Percentiles rank a stretch among this genome's conserved stretches.
Evolutionary conservation across 2,888 invertebrate species (phyloP).

Genomic region (Aphidius colemani): DNA sequence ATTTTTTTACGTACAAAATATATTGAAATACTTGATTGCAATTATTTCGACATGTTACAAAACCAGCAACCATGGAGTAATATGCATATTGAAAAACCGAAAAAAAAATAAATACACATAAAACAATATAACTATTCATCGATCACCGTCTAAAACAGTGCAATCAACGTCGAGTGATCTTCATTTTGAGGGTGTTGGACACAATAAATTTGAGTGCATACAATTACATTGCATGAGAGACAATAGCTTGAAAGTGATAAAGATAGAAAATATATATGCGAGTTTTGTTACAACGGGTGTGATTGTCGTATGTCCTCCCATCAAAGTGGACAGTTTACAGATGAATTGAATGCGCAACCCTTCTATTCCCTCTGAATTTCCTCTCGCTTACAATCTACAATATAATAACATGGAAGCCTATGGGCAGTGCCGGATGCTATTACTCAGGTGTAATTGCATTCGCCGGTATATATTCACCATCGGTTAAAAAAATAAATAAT

Average conservation of each 20-base stretch:
- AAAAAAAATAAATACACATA: background rate
- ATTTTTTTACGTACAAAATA: too few relatives aligned
- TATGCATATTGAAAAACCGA: background rate
- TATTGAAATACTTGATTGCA: background rate
- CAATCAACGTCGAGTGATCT: slow-evolving; percentile 54
- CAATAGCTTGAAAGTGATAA: slow-evolving; percentile 40
- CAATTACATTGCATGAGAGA: slow-evolving; percentile 50
- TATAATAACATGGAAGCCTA: slow-evolving; percentile 34
- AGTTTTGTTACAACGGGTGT: slow-evolving; percentile 54
- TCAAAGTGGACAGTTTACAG: slow-evolving; percentile 60
- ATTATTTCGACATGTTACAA: background rate
- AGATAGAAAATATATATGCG: slow-evolving; percentile 19
- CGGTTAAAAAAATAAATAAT: background rate
- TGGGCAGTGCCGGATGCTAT: slow-evolving; percentile 41
- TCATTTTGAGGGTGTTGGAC: slow-evolving; percentile 42
- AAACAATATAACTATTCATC: slow-evolving; percentile 1
- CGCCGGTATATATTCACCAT: slow-evolving; percentile 25
- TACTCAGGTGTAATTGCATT: slow-evolving; percentile 56
- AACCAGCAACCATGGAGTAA: background rate
- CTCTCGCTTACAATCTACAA: slow-evolving; percentile 17
- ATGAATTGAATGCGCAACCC: slow-evolving; percentile 51
- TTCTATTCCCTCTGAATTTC: slow-evolving; percentile 17
- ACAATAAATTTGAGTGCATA: slow-evolving; percentile 47
- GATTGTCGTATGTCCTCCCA: slow-evolving; percentile 59
- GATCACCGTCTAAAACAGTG: slow-evolving; percentile 36